These are phyloP conservation scores for Borostomias antarcticus DNA, from an alignment of 2,797 vertebrate genomes.

Conservation along the genomic window DNA sequence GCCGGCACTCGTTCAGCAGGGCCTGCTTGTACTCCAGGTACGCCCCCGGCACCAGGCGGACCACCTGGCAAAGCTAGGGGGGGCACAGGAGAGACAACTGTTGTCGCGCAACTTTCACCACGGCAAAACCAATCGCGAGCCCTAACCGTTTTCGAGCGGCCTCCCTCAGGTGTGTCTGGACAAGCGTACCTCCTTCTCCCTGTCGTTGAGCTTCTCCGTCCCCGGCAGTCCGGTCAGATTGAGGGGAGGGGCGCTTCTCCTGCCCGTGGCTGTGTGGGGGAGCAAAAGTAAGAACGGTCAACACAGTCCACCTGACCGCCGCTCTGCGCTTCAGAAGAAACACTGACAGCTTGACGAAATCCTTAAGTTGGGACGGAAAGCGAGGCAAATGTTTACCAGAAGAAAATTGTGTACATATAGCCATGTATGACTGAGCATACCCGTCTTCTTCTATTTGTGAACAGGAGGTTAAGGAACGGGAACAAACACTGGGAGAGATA, in stretches of 20 bases:
- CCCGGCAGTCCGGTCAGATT: conserved; percentile 97
- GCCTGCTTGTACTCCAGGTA: conserved; percentile 98
- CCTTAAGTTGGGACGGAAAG: conserved; percentile 33
- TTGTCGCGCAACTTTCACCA: neutral
- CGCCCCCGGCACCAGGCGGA: conserved; percentile 95
- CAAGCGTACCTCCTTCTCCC: conserved; percentile 92
- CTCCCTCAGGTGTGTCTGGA: neutral
- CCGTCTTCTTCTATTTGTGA: conserved; percentile 36
- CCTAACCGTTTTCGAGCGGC: no score
- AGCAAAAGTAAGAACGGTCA: conserved; percentile 17
- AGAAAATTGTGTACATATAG: conserved; percentile 48
- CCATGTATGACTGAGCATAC: conserved; percentile 12
- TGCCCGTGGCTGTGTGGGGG: conserved; percentile 76
- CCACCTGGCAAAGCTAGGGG: conserved; percentile 94
- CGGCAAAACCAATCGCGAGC: neutral
- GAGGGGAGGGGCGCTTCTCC: conserved; percentile 92
- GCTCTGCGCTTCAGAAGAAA: conserved; percentile 18
- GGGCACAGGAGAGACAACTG: conserved; percentile 36
- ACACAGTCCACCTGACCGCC: neutral
- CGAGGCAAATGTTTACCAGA: conserved; percentile 37
- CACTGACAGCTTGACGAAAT: conserved; percentile 26
- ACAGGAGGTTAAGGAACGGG: conserved; percentile 26
- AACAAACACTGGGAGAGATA: conserved; percentile 34
- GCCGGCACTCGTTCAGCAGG: conserved; percentile 91
- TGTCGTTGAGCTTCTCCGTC: conserved; percentile 96